These are phyloP conservation scores for Phalera bucephala DNA, from an alignment of 2,888 invertebrate genomes.

Conservation along the genomic window DNA sequence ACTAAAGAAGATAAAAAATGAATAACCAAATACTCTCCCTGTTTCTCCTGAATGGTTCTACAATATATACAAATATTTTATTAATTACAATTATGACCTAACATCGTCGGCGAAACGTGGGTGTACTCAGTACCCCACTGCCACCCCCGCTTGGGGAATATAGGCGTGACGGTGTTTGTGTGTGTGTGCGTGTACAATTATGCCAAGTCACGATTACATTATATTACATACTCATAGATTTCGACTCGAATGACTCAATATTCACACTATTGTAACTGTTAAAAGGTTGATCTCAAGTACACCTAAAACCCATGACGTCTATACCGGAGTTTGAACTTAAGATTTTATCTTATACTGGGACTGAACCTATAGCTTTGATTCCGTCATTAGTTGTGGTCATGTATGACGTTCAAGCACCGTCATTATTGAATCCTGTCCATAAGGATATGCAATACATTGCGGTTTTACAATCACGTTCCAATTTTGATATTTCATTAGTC, in stretches of 20 bases:
- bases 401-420: slow-evolving; percentile 15
- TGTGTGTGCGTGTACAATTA: too few relatives aligned
- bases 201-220: not conserved
- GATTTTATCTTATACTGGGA: slow-evolving; percentile 5
- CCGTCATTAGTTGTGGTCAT: slow-evolving; percentile 7
- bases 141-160: too few relatives aligned
- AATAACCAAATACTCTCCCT: too few relatives aligned
- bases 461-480: slow-evolving; percentile 16
- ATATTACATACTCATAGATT: not conserved
- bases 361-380: slow-evolving; percentile 8
- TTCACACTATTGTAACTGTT: slow-evolving; percentile 7
- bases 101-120: too few relatives aligned
- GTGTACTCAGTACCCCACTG: too few relatives aligned
- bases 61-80: too few relatives aligned
- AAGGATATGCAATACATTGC: slow-evolving; percentile 15
- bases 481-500: slow-evolving; percentile 8
- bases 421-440: slow-evolving; percentile 5
- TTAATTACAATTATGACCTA: too few relatives aligned
- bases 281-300: slow-evolving; percentile 9
- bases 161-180: too few relatives aligned
- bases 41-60: too few relatives aligned
- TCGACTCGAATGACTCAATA: slow-evolving; percentile 12
- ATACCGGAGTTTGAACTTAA: slow-evolving; percentile 2
- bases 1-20: too few relatives aligned
- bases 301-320: slow-evolving; percentile 29